Percentiles rank a stretch among this genome's conserved stretches.
phyloP scores from a whole-genome alignment of 2,888 invertebrate species.

The Mesoligia furuncula region DNA sequence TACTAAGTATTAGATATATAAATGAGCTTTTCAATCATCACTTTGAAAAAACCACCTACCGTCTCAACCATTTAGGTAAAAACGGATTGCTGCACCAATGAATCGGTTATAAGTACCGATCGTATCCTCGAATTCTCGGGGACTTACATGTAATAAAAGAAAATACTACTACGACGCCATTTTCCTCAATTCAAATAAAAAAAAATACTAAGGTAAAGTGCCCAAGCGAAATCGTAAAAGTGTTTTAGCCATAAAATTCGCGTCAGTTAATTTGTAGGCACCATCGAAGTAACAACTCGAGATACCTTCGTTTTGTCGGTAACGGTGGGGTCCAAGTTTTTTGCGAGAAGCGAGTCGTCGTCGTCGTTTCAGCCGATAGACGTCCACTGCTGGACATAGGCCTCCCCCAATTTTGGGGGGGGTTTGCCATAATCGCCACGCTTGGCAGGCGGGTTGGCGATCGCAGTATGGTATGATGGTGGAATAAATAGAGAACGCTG shows the following conservation, averaged over 20 bases:
- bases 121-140: not conserved
- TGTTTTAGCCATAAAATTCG: conserved; percentile 69
- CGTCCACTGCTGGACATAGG: no score
- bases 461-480: no score
- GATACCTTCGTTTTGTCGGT: conserved; percentile 67
- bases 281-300: conserved; percentile 72
- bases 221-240: conserved; percentile 62
- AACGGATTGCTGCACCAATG: conserved; percentile 7
- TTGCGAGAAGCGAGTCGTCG: conserved; percentile 1
- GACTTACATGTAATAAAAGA: conserved; percentile 46
- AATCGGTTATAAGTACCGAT: conserved; percentile 34
- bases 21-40: not conserved
- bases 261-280: conserved; percentile 74
- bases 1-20: not conserved
- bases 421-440: no score
- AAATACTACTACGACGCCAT: conserved; percentile 40
- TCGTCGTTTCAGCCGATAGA: no score
- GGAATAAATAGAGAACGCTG: no score
- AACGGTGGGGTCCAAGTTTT: conserved; percentile 44
- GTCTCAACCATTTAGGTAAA: not conserved
- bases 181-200: conserved; percentile 60
- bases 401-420: no score
- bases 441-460: no score
- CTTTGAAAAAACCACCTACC: not conserved
- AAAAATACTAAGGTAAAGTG: conserved; percentile 59